These are phyloP conservation scores for Prunella strophiata DNA, from an alignment of 2,797 vertebrate species.

Conservation along the genomic window DNA sequence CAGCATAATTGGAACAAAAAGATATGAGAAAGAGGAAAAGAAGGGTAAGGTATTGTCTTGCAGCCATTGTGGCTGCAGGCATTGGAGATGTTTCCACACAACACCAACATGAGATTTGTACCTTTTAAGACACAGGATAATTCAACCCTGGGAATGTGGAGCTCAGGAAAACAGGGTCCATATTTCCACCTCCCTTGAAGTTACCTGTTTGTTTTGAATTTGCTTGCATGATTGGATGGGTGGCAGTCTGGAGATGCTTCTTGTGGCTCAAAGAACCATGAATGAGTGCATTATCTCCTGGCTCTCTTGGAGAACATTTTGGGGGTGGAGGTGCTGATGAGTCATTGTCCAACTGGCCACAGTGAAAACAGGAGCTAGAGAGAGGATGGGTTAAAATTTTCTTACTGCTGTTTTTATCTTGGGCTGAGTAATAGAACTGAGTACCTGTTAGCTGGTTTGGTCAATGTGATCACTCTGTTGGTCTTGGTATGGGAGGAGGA, in stretches of 20 bases:
- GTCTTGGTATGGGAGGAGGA: not conserved
- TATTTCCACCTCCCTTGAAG: not conserved
- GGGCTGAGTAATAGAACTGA: not conserved
- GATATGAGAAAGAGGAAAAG: not conserved
- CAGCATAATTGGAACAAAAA: not conserved
- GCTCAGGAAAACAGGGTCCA: not conserved
- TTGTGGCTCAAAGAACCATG: not conserved
- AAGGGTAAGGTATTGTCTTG: not conserved
- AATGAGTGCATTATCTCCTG: not conserved
- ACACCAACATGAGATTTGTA: not conserved
- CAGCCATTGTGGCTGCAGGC: not conserved
- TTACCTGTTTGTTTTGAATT: not conserved
- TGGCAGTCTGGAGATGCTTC: not conserved
- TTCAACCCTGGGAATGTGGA: not conserved
- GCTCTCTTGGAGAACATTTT: not conserved
- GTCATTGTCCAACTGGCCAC: not conserved
- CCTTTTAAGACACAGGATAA: not conserved
- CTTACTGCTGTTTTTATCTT: not conserved
- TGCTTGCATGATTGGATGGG: rapidly evolving
- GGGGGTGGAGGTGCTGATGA: not conserved
- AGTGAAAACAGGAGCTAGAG: not conserved
- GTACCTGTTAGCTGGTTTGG: not conserved
- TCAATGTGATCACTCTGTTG: not conserved
- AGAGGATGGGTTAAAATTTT: not conserved
- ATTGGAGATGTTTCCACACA: not conserved